Percentiles rank a stretch among this genome's conserved stretches.
phyloP scores from a whole-genome alignment of 2,797 vertebrate genomes.

The Salmo trutta region DNA sequence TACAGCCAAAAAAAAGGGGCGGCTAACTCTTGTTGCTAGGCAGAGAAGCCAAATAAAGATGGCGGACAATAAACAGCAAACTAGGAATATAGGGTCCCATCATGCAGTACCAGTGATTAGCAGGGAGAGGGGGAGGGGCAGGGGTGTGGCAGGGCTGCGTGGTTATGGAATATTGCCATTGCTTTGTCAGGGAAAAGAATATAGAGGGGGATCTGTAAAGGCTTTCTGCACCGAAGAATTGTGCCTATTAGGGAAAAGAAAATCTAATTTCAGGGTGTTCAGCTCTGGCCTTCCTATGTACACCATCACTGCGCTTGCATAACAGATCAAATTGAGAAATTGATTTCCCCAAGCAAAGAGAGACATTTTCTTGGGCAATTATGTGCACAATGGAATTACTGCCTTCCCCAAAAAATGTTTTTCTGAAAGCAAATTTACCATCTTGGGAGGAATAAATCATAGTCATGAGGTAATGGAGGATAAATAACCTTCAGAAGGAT shows the following conservation, averaged over 20 bases:
- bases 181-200: constrained; percentile 40
- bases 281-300: constrained; percentile 16
- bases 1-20: constrained; percentile 65
- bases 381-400: constrained; percentile 37
- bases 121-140: constrained; percentile 47
- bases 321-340: constrained; percentile 28
- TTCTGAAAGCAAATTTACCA: constrained; percentile 40
- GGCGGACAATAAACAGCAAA: constrained; percentile 65
- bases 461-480: constrained; percentile 4
- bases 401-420: constrained; percentile 38
- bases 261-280: constrained; percentile 25
- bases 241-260: constrained; percentile 12
- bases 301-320: constrained; percentile 16
- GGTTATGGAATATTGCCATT: constrained; percentile 53
- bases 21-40: constrained; percentile 76
- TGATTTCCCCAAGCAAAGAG: constrained; percentile 28
- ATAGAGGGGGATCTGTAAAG: constrained; percentile 10
- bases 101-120: constrained; percentile 56
- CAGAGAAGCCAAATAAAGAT: constrained; percentile 70
- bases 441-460: constrained; percentile 35
- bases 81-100: constrained; percentile 67
- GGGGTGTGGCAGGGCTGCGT: constrained; percentile 63
- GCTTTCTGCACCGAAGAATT: constrained; percentile 15
- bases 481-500: constrained; percentile 1
- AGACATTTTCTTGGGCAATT: constrained; percentile 26